Percentiles rank a stretch among this genome's conserved stretches.
Conservation (phyloP, 2,113 vertebrate species). For the Brachyistius frenatus region DNA sequence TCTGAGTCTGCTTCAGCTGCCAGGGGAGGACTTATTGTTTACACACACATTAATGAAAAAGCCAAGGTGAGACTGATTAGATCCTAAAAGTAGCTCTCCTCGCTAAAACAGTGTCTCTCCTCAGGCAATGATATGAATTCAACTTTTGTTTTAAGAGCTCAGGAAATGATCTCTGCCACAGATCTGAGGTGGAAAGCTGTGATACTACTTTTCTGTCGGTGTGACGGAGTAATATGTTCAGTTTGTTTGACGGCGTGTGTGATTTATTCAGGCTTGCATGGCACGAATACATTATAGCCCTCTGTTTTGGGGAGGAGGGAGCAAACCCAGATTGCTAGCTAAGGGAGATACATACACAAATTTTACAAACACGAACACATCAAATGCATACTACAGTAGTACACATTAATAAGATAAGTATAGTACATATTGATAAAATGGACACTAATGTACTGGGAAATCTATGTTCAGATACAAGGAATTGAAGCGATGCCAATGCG, state of each 20-base stretch:
- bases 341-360: constrained; percentile 28
- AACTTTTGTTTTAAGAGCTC: constrained; percentile 57
- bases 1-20: constrained; percentile 72
- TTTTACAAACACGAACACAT: constrained; percentile 1
- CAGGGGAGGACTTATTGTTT: constrained; percentile 77
- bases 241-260: constrained; percentile 34
- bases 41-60: constrained; percentile 80
- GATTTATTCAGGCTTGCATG: constrained; percentile 63
- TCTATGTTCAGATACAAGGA: background rate
- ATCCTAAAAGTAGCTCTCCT: constrained; percentile 68
- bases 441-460: background rate
- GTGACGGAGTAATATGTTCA: constrained; percentile 60
- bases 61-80: constrained; percentile 76
- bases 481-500: background rate
- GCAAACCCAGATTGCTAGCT: constrained; percentile 55
- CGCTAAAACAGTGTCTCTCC: constrained; percentile 57
- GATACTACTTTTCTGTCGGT: constrained; percentile 50
- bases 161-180: constrained; percentile 52
- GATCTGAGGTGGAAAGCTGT: constrained; percentile 37
- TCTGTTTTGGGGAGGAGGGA: constrained; percentile 33
- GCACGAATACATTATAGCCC: constrained; percentile 31
- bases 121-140: constrained; percentile 46
- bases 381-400: background rate
- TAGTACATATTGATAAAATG: background rate
- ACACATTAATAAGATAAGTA: background rate